These are phyloP conservation scores for Ramphastos sulfuratus DNA, from an alignment of 2,113 vertebrate genomes.

Conservation along the genomic window DNA sequence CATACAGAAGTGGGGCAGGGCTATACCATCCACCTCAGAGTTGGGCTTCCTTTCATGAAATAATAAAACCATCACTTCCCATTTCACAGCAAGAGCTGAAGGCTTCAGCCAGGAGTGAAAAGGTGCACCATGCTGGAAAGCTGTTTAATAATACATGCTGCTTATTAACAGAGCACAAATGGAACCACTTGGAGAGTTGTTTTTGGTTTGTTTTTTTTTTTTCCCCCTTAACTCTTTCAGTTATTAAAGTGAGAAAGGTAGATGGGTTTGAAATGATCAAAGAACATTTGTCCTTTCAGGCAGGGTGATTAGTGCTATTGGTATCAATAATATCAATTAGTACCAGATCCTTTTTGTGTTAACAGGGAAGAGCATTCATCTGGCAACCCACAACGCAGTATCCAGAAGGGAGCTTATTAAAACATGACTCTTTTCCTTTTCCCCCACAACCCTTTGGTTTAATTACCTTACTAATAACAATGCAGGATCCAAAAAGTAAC, in stretches of 20 bases:
- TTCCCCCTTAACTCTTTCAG: slow-evolving; percentile 10
- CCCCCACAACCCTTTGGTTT: neutral
- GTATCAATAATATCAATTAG: slow-evolving; percentile 43
- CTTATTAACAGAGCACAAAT: slow-evolving; percentile 41
- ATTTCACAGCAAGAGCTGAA: slow-evolving; percentile 37
- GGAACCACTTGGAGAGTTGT: neutral
- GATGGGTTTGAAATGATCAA: slow-evolving; percentile 18
- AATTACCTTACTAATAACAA: slow-evolving; percentile 28
- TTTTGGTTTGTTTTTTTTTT: neutral
- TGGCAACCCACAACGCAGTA: neutral
- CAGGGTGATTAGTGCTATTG: slow-evolving; percentile 21
- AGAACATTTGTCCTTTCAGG: neutral
- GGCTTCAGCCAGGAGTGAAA: slow-evolving; percentile 7
- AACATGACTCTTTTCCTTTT: neutral
- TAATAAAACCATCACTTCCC: slow-evolving; percentile 23
- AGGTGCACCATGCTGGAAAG: slow-evolving; percentile 24
- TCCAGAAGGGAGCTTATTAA: slow-evolving; percentile 51
- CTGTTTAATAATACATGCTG: slow-evolving; percentile 67
- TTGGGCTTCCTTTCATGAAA: slow-evolving; percentile 26
- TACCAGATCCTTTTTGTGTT: slow-evolving; percentile 2
- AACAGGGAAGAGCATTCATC: slow-evolving; percentile 9
- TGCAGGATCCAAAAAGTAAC: neutral
- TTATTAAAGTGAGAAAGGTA: slow-evolving; percentile 37
- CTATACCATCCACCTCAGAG: neutral
- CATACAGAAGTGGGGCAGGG: slow-evolving; percentile 11